Evolutionary conservation across 2,113 vertebrate genomes (phyloP).

Genomic region (Xiphophorus hellerii): DNA sequence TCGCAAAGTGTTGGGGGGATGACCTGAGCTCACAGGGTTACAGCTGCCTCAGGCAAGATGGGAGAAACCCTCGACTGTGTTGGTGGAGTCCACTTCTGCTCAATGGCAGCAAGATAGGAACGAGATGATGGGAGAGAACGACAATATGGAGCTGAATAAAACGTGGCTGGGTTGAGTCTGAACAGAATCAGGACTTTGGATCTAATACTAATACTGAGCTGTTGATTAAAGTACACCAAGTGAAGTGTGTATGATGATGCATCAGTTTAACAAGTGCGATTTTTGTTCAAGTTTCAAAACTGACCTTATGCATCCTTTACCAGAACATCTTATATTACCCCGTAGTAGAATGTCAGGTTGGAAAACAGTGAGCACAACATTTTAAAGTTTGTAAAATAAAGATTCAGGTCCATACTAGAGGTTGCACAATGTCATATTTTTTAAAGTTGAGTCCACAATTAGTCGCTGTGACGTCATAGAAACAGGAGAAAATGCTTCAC

Average conservation of each 20-base stretch:
- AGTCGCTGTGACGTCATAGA: too few species aligned
- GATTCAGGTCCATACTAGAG: too few species aligned
- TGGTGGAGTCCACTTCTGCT: background rate
- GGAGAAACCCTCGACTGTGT: background rate
- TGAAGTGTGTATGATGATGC: background rate
- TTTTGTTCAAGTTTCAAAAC: background rate
- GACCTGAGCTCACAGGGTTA: conserved; percentile 10
- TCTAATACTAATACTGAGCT: background rate
- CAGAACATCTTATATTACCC: too few species aligned
- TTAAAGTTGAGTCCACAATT: too few species aligned
- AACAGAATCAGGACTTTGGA: background rate
- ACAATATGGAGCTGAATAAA: background rate
- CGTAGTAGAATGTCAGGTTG: too few species aligned
- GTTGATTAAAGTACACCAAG: background rate
- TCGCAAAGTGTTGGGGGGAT: conserved; percentile 10
- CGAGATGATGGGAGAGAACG: background rate
- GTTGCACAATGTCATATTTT: too few species aligned
- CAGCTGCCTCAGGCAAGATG: conserved; percentile 32
- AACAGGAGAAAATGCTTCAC: too few species aligned
- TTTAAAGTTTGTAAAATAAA: too few species aligned
- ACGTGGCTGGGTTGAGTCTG: background rate
- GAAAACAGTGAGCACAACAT: too few species aligned
- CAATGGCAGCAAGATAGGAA: background rate
- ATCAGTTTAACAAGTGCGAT: background rate
- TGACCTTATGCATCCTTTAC: too few species aligned